These are phyloP conservation scores for Psittacula echo DNA, from an alignment of 2,797 vertebrate genomes.

Conservation along the genomic window DNA sequence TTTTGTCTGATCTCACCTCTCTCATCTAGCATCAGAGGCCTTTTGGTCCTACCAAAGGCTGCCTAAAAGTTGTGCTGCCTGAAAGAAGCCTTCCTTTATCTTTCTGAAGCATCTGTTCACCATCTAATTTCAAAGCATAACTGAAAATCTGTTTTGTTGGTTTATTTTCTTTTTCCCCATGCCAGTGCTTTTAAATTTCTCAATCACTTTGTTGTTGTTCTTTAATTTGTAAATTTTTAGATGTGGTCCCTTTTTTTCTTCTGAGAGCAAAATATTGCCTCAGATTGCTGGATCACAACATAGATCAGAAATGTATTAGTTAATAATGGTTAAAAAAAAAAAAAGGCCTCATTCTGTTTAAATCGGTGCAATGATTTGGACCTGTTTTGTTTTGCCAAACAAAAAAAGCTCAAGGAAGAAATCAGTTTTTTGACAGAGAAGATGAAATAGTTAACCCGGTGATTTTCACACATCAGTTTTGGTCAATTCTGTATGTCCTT, in stretches of 20 bases:
- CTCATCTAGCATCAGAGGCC: slow-evolving; percentile 36
- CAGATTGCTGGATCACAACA: slow-evolving; percentile 48
- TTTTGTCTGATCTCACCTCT: slow-evolving; percentile 42
- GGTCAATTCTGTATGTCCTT: neutral
- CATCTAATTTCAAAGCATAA: slow-evolving; percentile 48
- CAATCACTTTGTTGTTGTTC: slow-evolving; percentile 31
- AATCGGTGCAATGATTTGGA: neutral
- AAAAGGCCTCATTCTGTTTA: slow-evolving; percentile 26
- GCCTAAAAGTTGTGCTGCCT: slow-evolving; percentile 17
- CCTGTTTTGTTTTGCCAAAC: neutral
- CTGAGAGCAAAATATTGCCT: slow-evolving; percentile 42
- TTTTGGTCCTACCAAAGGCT: slow-evolving; percentile 28
- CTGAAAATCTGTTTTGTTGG: neutral
- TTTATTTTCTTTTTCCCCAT: neutral
- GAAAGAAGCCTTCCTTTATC: slow-evolving; percentile 21
- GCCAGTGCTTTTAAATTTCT: slow-evolving; percentile 15
- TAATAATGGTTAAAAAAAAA: slow-evolving; percentile 4
- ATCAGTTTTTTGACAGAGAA: neutral
- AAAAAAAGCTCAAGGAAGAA: neutral
- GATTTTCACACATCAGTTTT: neutral
- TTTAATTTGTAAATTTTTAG: slow-evolving; percentile 66
- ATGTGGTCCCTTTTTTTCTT: slow-evolving; percentile 39
- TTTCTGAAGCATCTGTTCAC: slow-evolving; percentile 46
- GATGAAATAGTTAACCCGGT: neutral
- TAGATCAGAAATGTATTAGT: slow-evolving; percentile 45